Evolutionary conservation across 1,140 invertebrate genomes (phyloP), one percentile per base, ranked within the genome.

Genomic region (Amyelois transitella): DNA sequence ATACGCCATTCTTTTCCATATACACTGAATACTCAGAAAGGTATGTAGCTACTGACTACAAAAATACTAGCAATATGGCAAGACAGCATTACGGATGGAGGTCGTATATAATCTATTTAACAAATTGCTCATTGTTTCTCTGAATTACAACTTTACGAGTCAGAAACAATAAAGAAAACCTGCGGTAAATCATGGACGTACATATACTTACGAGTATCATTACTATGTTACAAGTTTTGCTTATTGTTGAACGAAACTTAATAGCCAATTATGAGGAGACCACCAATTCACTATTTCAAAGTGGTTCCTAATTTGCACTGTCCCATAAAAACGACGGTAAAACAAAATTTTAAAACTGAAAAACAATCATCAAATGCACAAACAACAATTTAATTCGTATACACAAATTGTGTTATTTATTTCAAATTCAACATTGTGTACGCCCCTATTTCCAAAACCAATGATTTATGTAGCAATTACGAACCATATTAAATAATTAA

Each of bases 81-180:
- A 88, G 85, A 88, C 77, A 81, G 72, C 75, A 83, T 77, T 84
- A 82, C 69, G 68, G 73, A 82, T 85, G 81, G 81, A 85, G 82
- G 80, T 83, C 80, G 81, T 83, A 79, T 78, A 75, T 82, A 81
- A 86, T 85, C 73, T 86, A 81, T 85, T 84, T 82, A 77, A 75
- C 71, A 81, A 86, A 88, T 86, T 77, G 82, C 81, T 84, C 81
- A 88, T 88, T 88, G 85, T 88, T 82, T 75, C 76, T 70, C 56
- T 78, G 73, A 77, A 82, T 85, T 82, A 81, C 79, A 78, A 69
- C 70, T 83, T 85, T 85, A 86, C 76, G 77, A 83, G 58, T 63
- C 71, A 82, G 74, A 84, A 84, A 87, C 81, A 84, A 87, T 87
- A 83, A 81, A 75, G 75, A 74, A 64, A 77, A 78, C 73, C 67